A percentile compares a stretch with the other conserved stretches of the same genome.
Conservation (phyloP, 2,888 invertebrate genomes). For the Shargacucullia verbasci region DNA sequence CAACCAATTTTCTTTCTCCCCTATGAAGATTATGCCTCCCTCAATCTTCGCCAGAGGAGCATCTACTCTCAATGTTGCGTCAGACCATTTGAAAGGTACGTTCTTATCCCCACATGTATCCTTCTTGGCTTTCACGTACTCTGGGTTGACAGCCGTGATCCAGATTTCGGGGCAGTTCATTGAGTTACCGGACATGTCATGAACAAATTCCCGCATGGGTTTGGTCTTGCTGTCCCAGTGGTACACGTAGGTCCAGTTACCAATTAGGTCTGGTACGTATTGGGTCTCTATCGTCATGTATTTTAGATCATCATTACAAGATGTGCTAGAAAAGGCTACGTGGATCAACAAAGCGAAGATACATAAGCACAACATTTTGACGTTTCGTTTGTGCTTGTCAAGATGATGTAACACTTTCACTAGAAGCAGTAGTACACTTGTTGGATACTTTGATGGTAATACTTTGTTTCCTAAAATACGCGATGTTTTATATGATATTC, state of each 20-base stretch:
- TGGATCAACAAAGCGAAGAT: constrained; percentile 19
- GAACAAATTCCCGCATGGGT: not conserved
- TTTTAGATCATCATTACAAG: constrained; percentile 24
- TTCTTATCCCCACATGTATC: constrained; percentile 23
- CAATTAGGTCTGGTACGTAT: constrained; percentile 18
- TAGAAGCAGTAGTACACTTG: no score
- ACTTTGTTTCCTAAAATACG: no score
- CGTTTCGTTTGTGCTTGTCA: no score
- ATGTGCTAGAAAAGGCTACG: constrained; percentile 3
- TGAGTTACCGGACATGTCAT: no score
- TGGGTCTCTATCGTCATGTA: constrained; percentile 9
- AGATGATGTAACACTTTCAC: no score
- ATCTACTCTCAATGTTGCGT: constrained; percentile 30
- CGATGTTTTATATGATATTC: no score
- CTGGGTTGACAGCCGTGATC: constrained; percentile 8
- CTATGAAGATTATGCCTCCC: constrained; percentile 17
- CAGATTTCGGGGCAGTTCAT: constrained; percentile 24
- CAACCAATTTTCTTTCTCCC: constrained; percentile 35
- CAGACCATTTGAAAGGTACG: constrained; percentile 44
- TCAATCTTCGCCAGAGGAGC: no score
- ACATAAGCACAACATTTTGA: constrained; percentile 8
- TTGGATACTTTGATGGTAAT: no score
- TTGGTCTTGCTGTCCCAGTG: constrained; percentile 26
- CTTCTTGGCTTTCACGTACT: constrained; percentile 6
- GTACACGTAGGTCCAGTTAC: constrained; percentile 33